These are phyloP conservation scores for Thinocorus orbignyianus DNA, from an alignment of 2,113 vertebrate species.

Conservation along the genomic window DNA sequence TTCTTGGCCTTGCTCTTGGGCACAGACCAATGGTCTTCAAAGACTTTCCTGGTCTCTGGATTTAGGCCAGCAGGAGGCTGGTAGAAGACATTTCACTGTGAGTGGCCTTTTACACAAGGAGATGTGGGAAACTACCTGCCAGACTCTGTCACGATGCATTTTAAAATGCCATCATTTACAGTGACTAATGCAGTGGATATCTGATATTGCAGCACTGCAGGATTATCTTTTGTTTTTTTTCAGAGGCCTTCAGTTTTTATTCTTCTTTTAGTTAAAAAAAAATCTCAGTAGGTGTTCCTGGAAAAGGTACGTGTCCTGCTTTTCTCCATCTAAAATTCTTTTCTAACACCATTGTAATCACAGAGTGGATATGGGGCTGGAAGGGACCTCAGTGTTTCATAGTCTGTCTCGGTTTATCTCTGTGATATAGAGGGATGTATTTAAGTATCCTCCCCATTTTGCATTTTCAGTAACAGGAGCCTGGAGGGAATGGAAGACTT, in stretches of 20 bases:
- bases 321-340: background rate
- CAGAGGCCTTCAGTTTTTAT: background rate
- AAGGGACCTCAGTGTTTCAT: background rate
- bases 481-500: background rate
- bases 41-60: background rate
- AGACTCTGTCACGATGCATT: background rate
- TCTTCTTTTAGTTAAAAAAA: background rate
- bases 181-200: background rate
- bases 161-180: background rate
- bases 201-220: background rate
- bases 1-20: background rate
- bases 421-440: background rate
- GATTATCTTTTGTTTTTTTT: background rate
- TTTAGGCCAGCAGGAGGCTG: background rate
- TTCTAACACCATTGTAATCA: background rate
- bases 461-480: background rate
- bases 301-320: background rate
- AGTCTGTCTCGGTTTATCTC: background rate
- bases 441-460: background rate
- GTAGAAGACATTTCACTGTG: background rate
- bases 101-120: background rate
- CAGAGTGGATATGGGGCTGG: too few species aligned
- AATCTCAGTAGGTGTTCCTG: background rate
- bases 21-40: background rate
- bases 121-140: background rate